phyloP scores from a whole-genome alignment of 2,797 vertebrate species.

The Gambelia wislizenii region DNA sequence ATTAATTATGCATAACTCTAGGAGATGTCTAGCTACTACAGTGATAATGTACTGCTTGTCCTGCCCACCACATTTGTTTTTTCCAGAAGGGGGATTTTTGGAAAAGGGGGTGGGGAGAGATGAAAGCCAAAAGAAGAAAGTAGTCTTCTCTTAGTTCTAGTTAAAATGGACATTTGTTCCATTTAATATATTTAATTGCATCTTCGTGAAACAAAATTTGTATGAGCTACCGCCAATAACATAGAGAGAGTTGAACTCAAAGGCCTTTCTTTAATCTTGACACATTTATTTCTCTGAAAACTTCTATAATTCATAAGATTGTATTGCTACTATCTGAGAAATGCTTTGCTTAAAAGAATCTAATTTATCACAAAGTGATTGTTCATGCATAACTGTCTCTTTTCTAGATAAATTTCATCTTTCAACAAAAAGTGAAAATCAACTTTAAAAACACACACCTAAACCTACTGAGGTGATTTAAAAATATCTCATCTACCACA shows the following conservation, averaged over 20 bases:
- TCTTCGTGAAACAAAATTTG: conserved; percentile 32
- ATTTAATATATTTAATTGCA: background rate
- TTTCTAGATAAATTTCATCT: conserved; percentile 36
- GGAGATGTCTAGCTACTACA: background rate
- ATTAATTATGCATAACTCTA: background rate
- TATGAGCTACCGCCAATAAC: conserved; percentile 15
- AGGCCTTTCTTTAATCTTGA: conserved; percentile 41
- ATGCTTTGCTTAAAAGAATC: conserved; percentile 53
- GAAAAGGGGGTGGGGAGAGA: background rate
- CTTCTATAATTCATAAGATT: conserved; percentile 54
- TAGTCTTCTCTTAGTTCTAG: background rate
- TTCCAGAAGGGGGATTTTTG: background rate
- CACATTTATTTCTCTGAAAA: conserved; percentile 59
- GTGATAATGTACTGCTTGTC: background rate
- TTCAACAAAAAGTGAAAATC: conserved; percentile 50
- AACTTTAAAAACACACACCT: conserved; percentile 27
- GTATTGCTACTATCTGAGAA: conserved; percentile 47
- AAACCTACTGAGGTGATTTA: conserved; percentile 32
- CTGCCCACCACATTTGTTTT: background rate
- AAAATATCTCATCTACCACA: conserved; percentile 20
- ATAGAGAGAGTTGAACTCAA: conserved; percentile 39
- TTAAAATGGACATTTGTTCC: conserved; percentile 17
- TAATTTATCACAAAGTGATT: conserved; percentile 55
- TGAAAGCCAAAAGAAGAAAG: background rate
- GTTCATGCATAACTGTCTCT: conserved; percentile 43